phyloP scores from a whole-genome alignment of 2,797 vertebrate genomes.

The Rhinoraja longicauda region DNA sequence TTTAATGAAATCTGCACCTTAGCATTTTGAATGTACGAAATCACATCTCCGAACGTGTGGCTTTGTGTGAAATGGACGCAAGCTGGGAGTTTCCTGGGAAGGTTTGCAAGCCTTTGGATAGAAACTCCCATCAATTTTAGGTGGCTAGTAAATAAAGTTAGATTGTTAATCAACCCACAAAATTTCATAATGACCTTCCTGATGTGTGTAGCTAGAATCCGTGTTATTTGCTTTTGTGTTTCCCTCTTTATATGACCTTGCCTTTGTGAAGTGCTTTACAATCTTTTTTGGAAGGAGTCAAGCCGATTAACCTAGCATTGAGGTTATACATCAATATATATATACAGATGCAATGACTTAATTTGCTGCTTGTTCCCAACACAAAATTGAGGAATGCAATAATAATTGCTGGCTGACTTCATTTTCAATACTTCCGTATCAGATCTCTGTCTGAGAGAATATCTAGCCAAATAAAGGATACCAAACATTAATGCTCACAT shows the following conservation, averaged over 20 bases:
- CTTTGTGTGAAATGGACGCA: not conserved
- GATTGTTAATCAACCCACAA: not conserved
- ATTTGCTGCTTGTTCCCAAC: not conserved
- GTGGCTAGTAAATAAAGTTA: not conserved
- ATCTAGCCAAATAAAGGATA: not conserved
- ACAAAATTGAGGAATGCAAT: not conserved
- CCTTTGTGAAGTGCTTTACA: too few species aligned
- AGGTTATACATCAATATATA: not conserved
- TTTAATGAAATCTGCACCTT: not conserved
- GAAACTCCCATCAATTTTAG: not conserved
- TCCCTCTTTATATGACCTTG: too few species aligned
- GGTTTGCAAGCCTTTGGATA: not conserved
- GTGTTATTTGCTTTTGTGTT: too few species aligned
- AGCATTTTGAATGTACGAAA: not conserved
- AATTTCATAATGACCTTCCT: not conserved
- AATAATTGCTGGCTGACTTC: not conserved
- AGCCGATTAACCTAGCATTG: not conserved
- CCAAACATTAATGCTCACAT: not conserved
- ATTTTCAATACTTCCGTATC: not conserved
- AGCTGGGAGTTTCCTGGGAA: not conserved
- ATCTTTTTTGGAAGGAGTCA: too few species aligned
- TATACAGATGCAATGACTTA: not conserved
- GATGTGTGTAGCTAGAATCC: not conserved
- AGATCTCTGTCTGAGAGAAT: not conserved
- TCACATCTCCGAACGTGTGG: not conserved